phyloP scores from a whole-genome alignment of 2,888 invertebrate species.

The Anodontia alba region DNA sequence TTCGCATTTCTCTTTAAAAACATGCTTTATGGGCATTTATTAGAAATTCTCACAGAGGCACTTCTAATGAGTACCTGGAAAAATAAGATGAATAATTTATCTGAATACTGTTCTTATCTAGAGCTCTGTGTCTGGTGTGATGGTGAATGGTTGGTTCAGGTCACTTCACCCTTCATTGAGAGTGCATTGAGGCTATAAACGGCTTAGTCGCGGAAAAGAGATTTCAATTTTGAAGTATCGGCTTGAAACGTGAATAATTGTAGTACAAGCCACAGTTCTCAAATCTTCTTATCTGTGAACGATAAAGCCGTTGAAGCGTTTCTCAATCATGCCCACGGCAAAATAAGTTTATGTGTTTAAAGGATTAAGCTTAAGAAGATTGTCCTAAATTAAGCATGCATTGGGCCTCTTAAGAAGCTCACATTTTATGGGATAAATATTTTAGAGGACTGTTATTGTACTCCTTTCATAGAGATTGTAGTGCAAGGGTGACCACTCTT shows the following conservation, averaged over 20 bases:
- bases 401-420: background rate
- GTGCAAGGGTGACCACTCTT: background rate
- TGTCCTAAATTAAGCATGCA: conserved; percentile 13
- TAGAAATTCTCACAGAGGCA: no score
- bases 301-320: conserved; percentile 14
- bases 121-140: no score
- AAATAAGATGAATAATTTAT: no score
- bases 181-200: conserved; percentile 11
- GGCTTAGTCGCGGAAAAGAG: conserved; percentile 10
- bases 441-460: background rate
- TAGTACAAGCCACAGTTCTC: background rate
- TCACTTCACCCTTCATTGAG: conserved; percentile 5
- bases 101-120: no score
- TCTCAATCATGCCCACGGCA: conserved; percentile 12
- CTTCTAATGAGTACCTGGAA: no score
- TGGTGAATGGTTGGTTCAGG: background rate
- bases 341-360: conserved; percentile 21
- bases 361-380: conserved; percentile 14
- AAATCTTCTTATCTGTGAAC: background rate
- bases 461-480: background rate
- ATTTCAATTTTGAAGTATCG: conserved; percentile 15
- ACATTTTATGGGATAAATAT: conserved; percentile 17
- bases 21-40: no score
- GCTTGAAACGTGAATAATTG: conserved; percentile 15
- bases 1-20: no score